Evolutionary conservation across 2,797 vertebrate genomes (phyloP), one percentile per base, ranked within the genome.

Genomic region (Poeciliopsis presidionis): DNA sequence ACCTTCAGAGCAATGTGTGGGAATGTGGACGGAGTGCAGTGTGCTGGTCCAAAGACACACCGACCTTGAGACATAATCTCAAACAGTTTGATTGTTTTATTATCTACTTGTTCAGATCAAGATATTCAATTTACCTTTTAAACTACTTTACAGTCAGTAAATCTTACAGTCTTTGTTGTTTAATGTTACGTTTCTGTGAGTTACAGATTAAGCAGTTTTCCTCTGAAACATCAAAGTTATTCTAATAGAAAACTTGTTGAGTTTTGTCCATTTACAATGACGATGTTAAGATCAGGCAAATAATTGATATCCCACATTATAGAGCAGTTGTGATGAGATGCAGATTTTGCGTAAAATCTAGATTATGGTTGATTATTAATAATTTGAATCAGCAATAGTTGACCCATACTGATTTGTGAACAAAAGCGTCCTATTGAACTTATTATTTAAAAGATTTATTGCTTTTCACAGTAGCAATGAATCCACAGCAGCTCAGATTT

Each of bases 41-140:
- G 59, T 59, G 11, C 30, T 59, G 28, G 46, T 28, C 13, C 71
- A 75, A 80, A 53, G 45, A 51, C 78, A 75, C 16, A 36, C 25
- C 69, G 43, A 79, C 59, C 51, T 80, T 80, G 22, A 49, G 46
- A 65, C 33, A 22, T 46, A 63, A 47, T 46, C 45, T 6, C 33
- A 0, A 53, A 28, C 65, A 28, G 18, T 76, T 28, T 16, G 8
- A 11, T 49, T 72, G 16, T 2, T 51, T 65, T 51, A 20, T 57
- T n/a, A 22, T 2, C 43, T 1, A 39, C 49, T 41, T 41, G 13
- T 20, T 55, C 20, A 73, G 33, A 41, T 25, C 51, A 25, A 72
- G 12, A 3, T 5, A 14, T 73, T 55, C 41, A 55, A 39, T 39
- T 55, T 22, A 14, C 25, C 9, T 25, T 41, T 67, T 6, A 16